These are phyloP conservation scores for Agapornis canus DNA, from an alignment of 2,797 vertebrate species.

Conservation along the genomic window DNA sequence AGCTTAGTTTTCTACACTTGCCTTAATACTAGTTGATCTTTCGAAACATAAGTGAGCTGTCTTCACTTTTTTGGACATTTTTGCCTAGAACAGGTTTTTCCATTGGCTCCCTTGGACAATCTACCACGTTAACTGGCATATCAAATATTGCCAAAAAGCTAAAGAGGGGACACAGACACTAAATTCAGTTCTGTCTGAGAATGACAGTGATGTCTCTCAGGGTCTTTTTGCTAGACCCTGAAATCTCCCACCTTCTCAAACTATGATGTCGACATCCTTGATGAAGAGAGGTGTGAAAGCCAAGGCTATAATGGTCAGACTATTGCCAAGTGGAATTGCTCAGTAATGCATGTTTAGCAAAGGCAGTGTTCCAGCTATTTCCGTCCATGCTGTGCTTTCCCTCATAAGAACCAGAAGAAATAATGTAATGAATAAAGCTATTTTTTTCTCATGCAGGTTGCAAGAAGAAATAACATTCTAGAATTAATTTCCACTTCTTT, in stretches of 20 bases:
- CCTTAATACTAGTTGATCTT: not conserved
- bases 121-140: not conserved
- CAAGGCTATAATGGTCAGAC: not conserved
- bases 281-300: not conserved
- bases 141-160: not conserved
- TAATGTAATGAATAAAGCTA: not conserved
- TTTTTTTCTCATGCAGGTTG: not conserved
- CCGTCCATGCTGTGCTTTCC: not conserved
- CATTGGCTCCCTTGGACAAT: not conserved
- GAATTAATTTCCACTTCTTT: not conserved
- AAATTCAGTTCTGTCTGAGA: not conserved
- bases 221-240: not conserved
- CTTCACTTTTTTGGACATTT: accelerated
- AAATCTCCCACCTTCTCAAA: not conserved
- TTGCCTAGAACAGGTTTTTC: not conserved
- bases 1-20: not conserved
- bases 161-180: not conserved
- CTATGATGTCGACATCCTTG: not conserved
- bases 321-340: not conserved
- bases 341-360: not conserved
- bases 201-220: not conserved
- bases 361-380: not conserved
- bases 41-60: not conserved
- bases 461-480: not conserved
- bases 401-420: not conserved